Evolutionary conservation across 2,888 invertebrate species (phyloP), one percentile per base, ranked within the genome.

Genomic region (Deilephila elpenor): DNA sequence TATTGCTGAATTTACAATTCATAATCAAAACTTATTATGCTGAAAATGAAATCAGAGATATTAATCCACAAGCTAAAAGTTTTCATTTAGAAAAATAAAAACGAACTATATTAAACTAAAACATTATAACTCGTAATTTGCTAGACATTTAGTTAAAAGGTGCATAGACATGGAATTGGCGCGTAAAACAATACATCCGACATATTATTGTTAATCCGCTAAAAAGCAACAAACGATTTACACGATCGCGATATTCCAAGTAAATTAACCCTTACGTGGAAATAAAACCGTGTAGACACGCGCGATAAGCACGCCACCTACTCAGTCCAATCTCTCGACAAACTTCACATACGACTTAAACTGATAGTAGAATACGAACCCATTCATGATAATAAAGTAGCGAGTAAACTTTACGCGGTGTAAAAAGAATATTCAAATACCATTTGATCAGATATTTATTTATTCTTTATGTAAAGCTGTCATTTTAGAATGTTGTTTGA

Each of bases 221-320:
- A 37, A 34, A 62, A 62, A n/a, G 62, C 32, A 62, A 19, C 61
- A 32, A 34, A 17, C 61, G 29, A 29, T 62, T 62, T 62, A 34
- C 34, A 34, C 11, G 62, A n/a, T 62, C 62, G n/a, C 62, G 62
- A 62, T 62, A 62, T 34, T 34, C 32, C 62, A 37, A 62, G 34
- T n/a, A 37, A 62, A 8, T 62, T 34, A 62, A 59, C 7, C 62
- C n/a, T n/a, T 34, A 19, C 19, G 19, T 62, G 62, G 34, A 62
- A 62, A 6, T 62, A n/a, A 34, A 17, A 62, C n/a, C 7, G 29
- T n/a, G 17, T 19, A 19, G 32, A 61, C 6, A 32, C 32, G n/a
- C 34, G n/a, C 34, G 34, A 34, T 62, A 34, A 37, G 34, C 62
- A 62, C 19, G 62, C n/a, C n/a, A 62, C 34, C n/a, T 19, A 19